Evolutionary conservation across 37 sponge, comb jelly and placozoan genomes (phyloP).

Genomic region (Ephydatia muelleri): DNA sequence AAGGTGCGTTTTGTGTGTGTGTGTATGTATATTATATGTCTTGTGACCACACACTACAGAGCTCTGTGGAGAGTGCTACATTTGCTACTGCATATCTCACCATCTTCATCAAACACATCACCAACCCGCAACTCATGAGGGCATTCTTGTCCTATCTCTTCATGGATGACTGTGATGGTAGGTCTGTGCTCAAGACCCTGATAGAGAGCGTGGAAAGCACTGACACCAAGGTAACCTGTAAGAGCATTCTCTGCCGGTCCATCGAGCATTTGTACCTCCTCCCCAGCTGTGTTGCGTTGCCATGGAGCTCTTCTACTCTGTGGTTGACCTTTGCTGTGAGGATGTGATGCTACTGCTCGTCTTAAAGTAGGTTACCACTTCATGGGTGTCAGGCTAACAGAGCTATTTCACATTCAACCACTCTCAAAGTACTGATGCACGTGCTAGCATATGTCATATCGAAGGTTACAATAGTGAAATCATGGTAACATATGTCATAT

Average conservation of each 20-base stretch:
- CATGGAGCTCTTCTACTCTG: conserved; percentile 58
- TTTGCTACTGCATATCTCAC: conserved; percentile 70
- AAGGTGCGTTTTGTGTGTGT: background rate
- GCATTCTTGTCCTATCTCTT: conserved; percentile 57
- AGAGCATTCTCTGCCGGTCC: background rate
- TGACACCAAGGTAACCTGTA: conserved; percentile 35
- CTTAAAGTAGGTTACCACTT: conserved; percentile 49
- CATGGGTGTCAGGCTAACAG: too few relatives aligned
- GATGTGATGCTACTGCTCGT: conserved; percentile 72
- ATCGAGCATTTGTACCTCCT: background rate
- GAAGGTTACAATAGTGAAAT: too few relatives aligned
- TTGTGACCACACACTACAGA: conserved; percentile 9
- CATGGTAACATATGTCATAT: too few relatives aligned
- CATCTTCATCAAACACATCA: conserved; percentile 59
- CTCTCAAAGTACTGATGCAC: too few relatives aligned
- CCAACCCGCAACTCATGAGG: conserved; percentile 60
- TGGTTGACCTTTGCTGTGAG: conserved; percentile 81
- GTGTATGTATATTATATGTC: background rate
- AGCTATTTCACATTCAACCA: too few relatives aligned
- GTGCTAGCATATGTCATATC: too few relatives aligned
- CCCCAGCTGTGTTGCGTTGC: conserved; percentile 69
- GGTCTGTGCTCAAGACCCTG: conserved; percentile 34
- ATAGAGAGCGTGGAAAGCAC: conserved; percentile 28
- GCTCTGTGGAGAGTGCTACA: conserved; percentile 26
- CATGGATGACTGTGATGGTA: conserved; percentile 40